phyloP scores from a whole-genome alignment of 2,113 vertebrate genomes.

The Xiphias gladius region DNA sequence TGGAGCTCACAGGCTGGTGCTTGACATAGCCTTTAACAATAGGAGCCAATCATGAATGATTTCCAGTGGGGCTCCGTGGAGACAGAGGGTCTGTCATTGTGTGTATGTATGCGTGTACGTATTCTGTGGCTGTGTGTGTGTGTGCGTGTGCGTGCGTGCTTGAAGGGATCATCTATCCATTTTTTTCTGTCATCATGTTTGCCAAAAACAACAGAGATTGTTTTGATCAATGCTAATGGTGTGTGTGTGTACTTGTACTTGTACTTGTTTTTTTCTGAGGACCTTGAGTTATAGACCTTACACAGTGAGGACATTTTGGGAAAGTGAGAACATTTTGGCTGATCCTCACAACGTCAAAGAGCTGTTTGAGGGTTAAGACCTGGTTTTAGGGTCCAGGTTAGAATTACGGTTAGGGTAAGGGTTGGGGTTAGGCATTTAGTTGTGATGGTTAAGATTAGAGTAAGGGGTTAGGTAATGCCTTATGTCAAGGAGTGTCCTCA shows the following conservation, averaged over 20 bases:
- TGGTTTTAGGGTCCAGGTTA: no score
- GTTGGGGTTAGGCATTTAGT: no score
- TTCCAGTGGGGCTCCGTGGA: constrained; percentile 35
- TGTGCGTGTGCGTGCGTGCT: not conserved
- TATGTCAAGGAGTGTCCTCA: no score
- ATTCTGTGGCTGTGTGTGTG: constrained; percentile 1
- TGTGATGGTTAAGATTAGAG: no score
- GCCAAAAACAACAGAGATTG: constrained; percentile 38
- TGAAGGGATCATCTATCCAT: constrained; percentile 26
- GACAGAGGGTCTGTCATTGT: constrained; percentile 30
- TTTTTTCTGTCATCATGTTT: constrained; percentile 47
- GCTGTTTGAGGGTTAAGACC: no score
- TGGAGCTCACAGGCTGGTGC: constrained; percentile 37
- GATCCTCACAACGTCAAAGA: no score
- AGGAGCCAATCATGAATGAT: constrained; percentile 56
- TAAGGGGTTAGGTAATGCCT: no score
- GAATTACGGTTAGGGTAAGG: no score
- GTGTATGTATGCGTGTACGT: constrained; percentile 12
- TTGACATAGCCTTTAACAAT: constrained; percentile 49
- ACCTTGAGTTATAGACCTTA: no score
- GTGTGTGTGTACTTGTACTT: not conserved
- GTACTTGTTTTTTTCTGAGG: no score
- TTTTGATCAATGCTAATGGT: constrained; percentile 55
- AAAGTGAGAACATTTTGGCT: no score
- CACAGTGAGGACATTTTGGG: no score